These are phyloP conservation scores for Campoletis sonorensis DNA, from an alignment of 1,140 invertebrate species.

Conservation along the genomic window DNA sequence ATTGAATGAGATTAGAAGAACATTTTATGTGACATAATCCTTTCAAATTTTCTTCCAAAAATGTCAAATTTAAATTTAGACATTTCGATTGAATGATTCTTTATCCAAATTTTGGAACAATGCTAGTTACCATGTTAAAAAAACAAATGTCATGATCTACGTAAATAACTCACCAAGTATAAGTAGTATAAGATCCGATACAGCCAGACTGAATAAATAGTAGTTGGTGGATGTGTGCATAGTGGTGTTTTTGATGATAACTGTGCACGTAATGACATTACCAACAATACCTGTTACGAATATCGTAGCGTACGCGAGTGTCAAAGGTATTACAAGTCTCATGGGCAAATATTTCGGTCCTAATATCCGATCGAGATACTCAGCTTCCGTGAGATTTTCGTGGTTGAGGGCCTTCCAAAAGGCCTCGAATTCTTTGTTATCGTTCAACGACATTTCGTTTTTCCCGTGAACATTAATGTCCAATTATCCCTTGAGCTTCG, in stretches of 20 bases:
- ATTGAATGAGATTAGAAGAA: too few species aligned
- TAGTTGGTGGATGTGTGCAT: slow-evolving; percentile 94
- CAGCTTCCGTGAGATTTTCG: slow-evolving; percentile 66
- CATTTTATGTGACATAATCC: too few species aligned
- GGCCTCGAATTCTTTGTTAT: slow-evolving; percentile 39
- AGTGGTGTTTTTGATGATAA: slow-evolving; percentile 88
- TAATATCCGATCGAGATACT: slow-evolving; percentile 69
- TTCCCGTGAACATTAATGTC: neutral
- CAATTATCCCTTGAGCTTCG: neutral
- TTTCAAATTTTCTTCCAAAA: too few species aligned
- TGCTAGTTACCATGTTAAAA: too few species aligned
- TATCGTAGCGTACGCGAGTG: slow-evolving; percentile 86
- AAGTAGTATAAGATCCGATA: slow-evolving; percentile 86
- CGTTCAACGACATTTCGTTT: slow-evolving; percentile 23
- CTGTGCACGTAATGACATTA: slow-evolving; percentile 92
- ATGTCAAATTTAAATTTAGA: too few species aligned
- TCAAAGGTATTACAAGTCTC: slow-evolving; percentile 79
- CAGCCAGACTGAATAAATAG: slow-evolving; percentile 92
- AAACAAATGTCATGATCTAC: too few species aligned
- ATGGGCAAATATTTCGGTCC: slow-evolving; percentile 74
- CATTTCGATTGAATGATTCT: too few species aligned
- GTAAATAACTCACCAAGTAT: slow-evolving; percentile 84
- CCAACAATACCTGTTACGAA: slow-evolving; percentile 92
- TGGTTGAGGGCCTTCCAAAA: slow-evolving; percentile 49
- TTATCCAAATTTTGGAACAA: too few species aligned